A percentile compares a stretch with the other conserved stretches of the same genome.
phyloP scores from a whole-genome alignment of 2,113 vertebrate genomes.

The Aspidoscelis tigris region DNA sequence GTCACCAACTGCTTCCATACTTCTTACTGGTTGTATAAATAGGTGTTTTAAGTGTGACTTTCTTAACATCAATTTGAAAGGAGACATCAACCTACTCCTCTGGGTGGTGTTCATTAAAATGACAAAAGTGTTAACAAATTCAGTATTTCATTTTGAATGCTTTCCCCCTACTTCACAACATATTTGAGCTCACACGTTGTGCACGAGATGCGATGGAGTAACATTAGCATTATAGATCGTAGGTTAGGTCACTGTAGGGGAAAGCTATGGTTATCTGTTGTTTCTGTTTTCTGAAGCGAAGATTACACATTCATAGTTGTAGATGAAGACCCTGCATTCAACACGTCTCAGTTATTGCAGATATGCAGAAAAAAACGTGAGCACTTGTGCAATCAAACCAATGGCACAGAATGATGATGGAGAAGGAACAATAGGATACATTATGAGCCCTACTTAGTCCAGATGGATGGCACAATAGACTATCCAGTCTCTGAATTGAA shows the following conservation, averaged over 20 bases:
- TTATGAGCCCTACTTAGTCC: conserved; percentile 1
- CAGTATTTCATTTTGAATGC: background rate
- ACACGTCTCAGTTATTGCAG: background rate
- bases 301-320: background rate
- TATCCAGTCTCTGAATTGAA: conserved; percentile 2
- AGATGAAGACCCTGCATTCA: background rate
- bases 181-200: background rate
- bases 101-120: background rate
- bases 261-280: background rate
- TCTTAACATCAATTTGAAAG: background rate
- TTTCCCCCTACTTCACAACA: background rate
- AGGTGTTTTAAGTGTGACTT: background rate
- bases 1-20: background rate
- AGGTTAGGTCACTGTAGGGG: background rate
- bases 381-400: conserved; percentile 14
- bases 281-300: conserved; percentile 1
- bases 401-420: background rate
- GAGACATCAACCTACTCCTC: background rate
- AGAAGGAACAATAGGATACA: conserved; percentile 5
- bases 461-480: conserved; percentile 14
- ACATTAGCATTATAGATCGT: background rate
- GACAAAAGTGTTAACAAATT: background rate
- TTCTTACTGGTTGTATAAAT: background rate
- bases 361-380: background rate
- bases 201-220: background rate